Percentiles rank a stretch among this genome's conserved stretches.
These are phyloP conservation scores for Heliconius ethilla DNA, from an alignment of 2,888 invertebrate species.

Conservation along the genomic window DNA sequence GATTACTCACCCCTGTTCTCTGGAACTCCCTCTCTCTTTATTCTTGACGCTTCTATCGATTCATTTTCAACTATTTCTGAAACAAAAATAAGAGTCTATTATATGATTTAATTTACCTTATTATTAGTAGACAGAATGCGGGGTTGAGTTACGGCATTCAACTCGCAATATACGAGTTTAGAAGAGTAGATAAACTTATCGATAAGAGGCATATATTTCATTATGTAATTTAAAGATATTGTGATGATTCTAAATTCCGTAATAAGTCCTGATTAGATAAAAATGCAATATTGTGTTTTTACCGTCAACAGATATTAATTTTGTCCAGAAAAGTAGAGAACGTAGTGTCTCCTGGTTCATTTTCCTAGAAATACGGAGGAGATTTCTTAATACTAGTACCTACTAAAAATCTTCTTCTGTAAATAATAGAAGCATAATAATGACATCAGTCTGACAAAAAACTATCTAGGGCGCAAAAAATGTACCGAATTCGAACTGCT, in stretches of 20 bases:
- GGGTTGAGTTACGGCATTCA: background rate
- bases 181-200: background rate
- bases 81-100: conserved; percentile 54
- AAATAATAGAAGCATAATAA: conserved; percentile 14
- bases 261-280: background rate
- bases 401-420: background rate
- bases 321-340: background rate
- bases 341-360: background rate
- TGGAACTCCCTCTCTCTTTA: conserved; percentile 76
- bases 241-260: too few relatives aligned
- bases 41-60: conserved; percentile 71
- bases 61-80: conserved; percentile 70
- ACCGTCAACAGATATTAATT: too few relatives aligned
- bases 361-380: background rate
- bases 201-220: background rate
- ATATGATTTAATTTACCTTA: background rate
- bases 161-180: background rate
- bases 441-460: conserved; percentile 11
- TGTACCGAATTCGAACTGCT: conserved; percentile 38
- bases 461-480: conserved; percentile 37
- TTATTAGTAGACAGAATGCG: too few relatives aligned
- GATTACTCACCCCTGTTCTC: conserved; percentile 77
- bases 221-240: background rate
- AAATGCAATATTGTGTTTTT: background rate
- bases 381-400: background rate